These are phyloP conservation scores for Temnothorax longispinosus DNA, from an alignment of 1,140 invertebrate genomes.

Conservation along the genomic window DNA sequence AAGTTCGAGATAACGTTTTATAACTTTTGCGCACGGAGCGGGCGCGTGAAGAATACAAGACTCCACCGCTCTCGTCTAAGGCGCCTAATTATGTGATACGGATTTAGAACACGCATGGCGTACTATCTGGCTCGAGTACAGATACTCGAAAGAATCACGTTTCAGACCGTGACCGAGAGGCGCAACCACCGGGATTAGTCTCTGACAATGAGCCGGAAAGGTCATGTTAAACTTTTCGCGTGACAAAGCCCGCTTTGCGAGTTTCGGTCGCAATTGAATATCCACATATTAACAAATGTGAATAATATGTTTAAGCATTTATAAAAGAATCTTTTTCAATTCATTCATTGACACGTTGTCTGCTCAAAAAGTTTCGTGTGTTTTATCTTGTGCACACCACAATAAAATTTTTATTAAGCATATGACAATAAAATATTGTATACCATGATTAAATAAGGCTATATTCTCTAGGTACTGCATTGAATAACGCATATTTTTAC, in stretches of 20 bases:
- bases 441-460: not conserved
- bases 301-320: not conserved
- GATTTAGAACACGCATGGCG: slow-evolving; percentile 52
- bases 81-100: slow-evolving; percentile 34
- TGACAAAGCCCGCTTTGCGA: not conserved
- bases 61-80: not conserved
- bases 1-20: slow-evolving; percentile 25
- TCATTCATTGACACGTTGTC: not conserved
- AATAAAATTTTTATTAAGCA: too few species aligned
- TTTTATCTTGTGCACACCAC: not conserved
- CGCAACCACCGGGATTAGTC: slow-evolving; percentile 10
- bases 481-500: not conserved
- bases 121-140: slow-evolving; percentile 26
- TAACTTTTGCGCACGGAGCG: slow-evolving; percentile 4
- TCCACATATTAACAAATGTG: not conserved
- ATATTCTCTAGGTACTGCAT: not conserved
- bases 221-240: slow-evolving; percentile 11
- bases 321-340: not conserved
- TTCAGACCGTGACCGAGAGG: slow-evolving; percentile 43
- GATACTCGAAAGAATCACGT: slow-evolving; percentile 25
- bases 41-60: slow-evolving; percentile 21
- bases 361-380: not conserved
- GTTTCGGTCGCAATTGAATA: not conserved
- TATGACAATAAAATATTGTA: not conserved
- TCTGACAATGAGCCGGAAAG: not conserved